Percentiles rank a stretch among this genome's conserved stretches.
Conservation (phyloP, 2,888 invertebrate genomes). For the Drosophila histrio region DNA sequence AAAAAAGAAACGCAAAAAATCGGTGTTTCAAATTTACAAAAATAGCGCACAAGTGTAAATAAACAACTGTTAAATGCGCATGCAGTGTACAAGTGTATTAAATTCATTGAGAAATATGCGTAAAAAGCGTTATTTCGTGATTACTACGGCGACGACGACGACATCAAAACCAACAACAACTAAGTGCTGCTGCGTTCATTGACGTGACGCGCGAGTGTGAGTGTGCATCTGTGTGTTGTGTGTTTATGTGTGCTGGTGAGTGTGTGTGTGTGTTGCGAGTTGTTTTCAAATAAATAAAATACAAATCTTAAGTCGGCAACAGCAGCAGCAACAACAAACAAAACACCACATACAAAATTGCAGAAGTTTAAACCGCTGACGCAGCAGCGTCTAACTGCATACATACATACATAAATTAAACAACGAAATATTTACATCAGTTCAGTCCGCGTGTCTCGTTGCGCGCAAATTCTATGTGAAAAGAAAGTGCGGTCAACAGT, state of each 20-base stretch:
- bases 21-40: slow-evolving; percentile 46
- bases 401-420: slow-evolving; percentile 22
- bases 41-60: slow-evolving; percentile 68
- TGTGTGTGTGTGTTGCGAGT: slow-evolving; percentile 56
- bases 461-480: slow-evolving; percentile 54
- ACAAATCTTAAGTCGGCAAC: slow-evolving; percentile 39
- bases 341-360: slow-evolving; percentile 56
- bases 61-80: slow-evolving; percentile 59
- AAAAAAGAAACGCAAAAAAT: slow-evolving; percentile 57
- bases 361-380: slow-evolving; percentile 33
- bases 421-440: slow-evolving; percentile 46
- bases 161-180: slow-evolving; percentile 46
- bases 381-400: slow-evolving; percentile 40
- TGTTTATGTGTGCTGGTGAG: slow-evolving; percentile 38
- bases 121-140: slow-evolving; percentile 66
- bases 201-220: slow-evolving; percentile 77
- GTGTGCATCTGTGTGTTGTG: slow-evolving; percentile 42
- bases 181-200: slow-evolving; percentile 78
- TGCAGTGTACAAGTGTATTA: slow-evolving; percentile 43
- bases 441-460: slow-evolving; percentile 39
- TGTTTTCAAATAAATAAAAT: slow-evolving; percentile 65
- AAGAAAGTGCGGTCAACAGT: slow-evolving; percentile 60
- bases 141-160: slow-evolving; percentile 62
- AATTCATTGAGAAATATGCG: slow-evolving; percentile 69
- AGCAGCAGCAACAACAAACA: slow-evolving; percentile 49